Evolutionary conservation across 1,140 invertebrate genomes (phyloP).

Genomic region (Musca domestica): DNA sequence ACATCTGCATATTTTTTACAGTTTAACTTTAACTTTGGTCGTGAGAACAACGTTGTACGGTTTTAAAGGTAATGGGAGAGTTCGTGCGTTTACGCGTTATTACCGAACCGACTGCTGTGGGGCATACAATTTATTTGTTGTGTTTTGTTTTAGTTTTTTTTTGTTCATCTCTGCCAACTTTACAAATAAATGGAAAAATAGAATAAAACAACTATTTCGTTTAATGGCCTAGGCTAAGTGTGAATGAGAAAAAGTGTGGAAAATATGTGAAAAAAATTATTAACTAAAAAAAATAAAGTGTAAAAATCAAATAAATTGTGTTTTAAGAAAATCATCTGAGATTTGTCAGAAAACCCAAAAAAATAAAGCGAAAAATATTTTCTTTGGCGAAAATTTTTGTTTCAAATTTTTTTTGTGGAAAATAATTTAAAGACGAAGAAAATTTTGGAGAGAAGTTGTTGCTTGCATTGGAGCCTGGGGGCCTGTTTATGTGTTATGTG

Average conservation of each 20-base stretch:
- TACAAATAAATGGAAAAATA: slow-evolving; percentile 1
- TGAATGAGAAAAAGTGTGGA: neutral
- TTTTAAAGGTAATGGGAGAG: neutral
- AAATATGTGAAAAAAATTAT: neutral
- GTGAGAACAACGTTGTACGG: slow-evolving; percentile 1
- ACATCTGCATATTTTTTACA: slow-evolving; percentile 3
- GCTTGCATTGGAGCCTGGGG: neutral
- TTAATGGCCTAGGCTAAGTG: neutral
- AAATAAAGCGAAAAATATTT: too few relatives aligned
- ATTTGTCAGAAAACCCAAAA: too few relatives aligned
- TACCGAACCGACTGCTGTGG: neutral
- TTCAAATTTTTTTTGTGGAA: neutral
- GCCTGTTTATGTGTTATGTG: neutral
- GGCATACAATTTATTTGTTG: neutral
- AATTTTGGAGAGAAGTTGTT: neutral
- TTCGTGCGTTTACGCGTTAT: neutral
- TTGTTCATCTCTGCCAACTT: too few relatives aligned
- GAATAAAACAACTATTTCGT: neutral
- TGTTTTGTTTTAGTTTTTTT: slow-evolving; percentile 1
- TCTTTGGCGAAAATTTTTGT: neutral
- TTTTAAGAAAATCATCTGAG: too few relatives aligned
- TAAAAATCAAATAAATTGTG: neutral
- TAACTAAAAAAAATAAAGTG: neutral
- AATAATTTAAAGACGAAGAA: too few relatives aligned
- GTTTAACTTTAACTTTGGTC: slow-evolving; percentile 18